Evolutionary conservation across 1,140 invertebrate species (phyloP), one percentile per base, ranked within the genome.

Genomic region (Nylanderia fulva): DNA sequence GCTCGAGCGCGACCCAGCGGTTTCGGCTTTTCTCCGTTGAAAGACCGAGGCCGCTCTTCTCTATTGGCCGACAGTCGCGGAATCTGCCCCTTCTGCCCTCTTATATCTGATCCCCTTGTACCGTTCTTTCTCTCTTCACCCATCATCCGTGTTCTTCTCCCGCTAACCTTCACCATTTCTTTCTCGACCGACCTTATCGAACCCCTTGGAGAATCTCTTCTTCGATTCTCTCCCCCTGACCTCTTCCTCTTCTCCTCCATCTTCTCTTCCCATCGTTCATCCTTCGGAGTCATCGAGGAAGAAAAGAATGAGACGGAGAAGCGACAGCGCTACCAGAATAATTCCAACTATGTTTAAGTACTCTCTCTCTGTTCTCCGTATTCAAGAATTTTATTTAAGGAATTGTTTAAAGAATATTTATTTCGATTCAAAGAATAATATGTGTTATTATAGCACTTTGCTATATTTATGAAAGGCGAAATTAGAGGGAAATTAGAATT

Each of bases 61-160:
- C 88, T 90, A 36, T 79, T 79, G 42, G 84, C 88, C 87, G 89
- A 91, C 92, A 89, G 92, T 93, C 92, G 91, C 90, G 90, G 91
- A 93, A 93, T 93, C 91, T 91, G 86, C 85, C 87, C 88, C 88
- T 90, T 91, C 91, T 88, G 68, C 29, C 29, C 75, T 86, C 72
- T 77, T 85, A 83, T 74, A 84, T 52, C 82, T 86, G 86, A 24
- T 33, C 85, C 71, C 48, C 61, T 74, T 68, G n/a, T 56, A 88
- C 87, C 77, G 72, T 68, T 69, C 68, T 84, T 79, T 72, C 84
- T 87, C 71, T 84, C 76, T 85, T 63, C 82, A 85, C 52, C 58
- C 86, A 69, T 85, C 83, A 48, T 29, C 7, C 27, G 18, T 52
- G 21, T 39, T 61, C 56, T 54, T 42, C 33, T 64, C 80, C 76